A percentile compares a stretch with the other conserved stretches of the same genome.
These are phyloP conservation scores for Agonopterix arenella DNA, from an alignment of 2,888 invertebrate genomes.

Conservation along the genomic window DNA sequence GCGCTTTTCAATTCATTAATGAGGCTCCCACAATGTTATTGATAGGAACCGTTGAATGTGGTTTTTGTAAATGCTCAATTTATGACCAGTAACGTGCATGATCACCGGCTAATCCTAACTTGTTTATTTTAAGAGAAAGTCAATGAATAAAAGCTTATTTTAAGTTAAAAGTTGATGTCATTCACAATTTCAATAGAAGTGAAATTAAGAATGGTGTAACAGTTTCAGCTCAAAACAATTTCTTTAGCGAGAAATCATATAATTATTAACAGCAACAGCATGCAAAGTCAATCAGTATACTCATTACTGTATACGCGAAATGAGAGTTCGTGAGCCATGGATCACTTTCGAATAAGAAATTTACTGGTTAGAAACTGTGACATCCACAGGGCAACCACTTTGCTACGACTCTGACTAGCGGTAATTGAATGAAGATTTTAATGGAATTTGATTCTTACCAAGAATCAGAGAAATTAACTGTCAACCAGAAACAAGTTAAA, in stretches of 20 bases:
- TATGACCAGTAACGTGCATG: slow-evolving; percentile 42
- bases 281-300: slow-evolving; percentile 47
- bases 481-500: not conserved
- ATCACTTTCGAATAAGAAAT: slow-evolving; percentile 53
- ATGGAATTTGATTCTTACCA: not conserved
- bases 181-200: slow-evolving; percentile 28
- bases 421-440: slow-evolving; percentile 22
- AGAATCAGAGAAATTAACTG: not conserved
- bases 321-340: slow-evolving; percentile 49
- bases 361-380: slow-evolving; percentile 46
- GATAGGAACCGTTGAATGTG: slow-evolving; percentile 42
- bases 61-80: slow-evolving; percentile 53
- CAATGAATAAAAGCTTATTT: slow-evolving; percentile 30
- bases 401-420: slow-evolving; percentile 18
- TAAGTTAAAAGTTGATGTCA: slow-evolving; percentile 18
- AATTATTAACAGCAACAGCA: slow-evolving; percentile 45
- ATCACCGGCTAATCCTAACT: slow-evolving; percentile 45
- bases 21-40: slow-evolving; percentile 58
- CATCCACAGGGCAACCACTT: slow-evolving; percentile 38
- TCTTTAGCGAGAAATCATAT: slow-evolving; percentile 38
- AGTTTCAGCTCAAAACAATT: slow-evolving; percentile 22
- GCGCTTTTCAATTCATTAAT: slow-evolving; percentile 66
- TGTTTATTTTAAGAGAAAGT: slow-evolving; percentile 42
- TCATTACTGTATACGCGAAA: slow-evolving; percentile 48
- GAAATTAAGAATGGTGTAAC: slow-evolving; percentile 39